These are phyloP conservation scores for Gasterosteus aculeatus DNA, from an alignment of 2,113 vertebrate genomes.

Conservation along the genomic window DNA sequence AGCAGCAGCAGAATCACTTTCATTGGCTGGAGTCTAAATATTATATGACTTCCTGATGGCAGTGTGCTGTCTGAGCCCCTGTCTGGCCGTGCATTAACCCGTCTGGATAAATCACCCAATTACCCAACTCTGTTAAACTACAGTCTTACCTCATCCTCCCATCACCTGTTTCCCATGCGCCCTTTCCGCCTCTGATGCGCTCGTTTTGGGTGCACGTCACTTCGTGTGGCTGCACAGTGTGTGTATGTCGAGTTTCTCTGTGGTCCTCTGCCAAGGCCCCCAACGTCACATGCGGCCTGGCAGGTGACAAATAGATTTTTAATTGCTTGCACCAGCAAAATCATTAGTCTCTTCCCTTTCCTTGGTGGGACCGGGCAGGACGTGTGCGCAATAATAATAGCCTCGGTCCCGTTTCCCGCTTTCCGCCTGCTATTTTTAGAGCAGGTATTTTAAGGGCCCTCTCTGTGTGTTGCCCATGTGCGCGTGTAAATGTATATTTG, in stretches of 20 bases:
- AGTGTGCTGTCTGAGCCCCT: constrained; percentile 76
- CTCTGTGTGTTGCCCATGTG: constrained; percentile 43
- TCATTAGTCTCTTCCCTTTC: constrained; percentile 86
- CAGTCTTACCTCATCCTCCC: constrained; percentile 15
- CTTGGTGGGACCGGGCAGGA: constrained; percentile 78
- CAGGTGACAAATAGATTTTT: constrained; percentile 93
- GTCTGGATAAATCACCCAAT: constrained; percentile 84
- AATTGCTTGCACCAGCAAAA: constrained; percentile 92
- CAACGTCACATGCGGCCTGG: constrained; percentile 79
- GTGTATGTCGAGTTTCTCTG: constrained; percentile 54
- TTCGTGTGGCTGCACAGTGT: constrained; percentile 38
- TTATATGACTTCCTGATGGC: constrained; percentile 84
- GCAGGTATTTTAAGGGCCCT: constrained; percentile 72
- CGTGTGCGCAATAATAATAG: constrained; percentile 84
- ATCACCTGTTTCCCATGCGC: constrained; percentile 46
- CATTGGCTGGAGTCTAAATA: constrained; percentile 82
- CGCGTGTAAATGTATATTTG: constrained; percentile 9
- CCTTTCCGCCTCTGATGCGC: constrained; percentile 37
- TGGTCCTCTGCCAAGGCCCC: constrained; percentile 75
- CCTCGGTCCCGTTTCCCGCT: constrained; percentile 66
- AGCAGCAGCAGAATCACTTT: constrained; percentile 72
- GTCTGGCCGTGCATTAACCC: constrained; percentile 82
- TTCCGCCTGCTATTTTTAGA: constrained; percentile 82
- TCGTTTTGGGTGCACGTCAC: constrained; percentile 23
- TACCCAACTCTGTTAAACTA: constrained; percentile 53